phyloP scores from a whole-genome alignment of 2,113 vertebrate genomes.

The Alosa alosa region DNA sequence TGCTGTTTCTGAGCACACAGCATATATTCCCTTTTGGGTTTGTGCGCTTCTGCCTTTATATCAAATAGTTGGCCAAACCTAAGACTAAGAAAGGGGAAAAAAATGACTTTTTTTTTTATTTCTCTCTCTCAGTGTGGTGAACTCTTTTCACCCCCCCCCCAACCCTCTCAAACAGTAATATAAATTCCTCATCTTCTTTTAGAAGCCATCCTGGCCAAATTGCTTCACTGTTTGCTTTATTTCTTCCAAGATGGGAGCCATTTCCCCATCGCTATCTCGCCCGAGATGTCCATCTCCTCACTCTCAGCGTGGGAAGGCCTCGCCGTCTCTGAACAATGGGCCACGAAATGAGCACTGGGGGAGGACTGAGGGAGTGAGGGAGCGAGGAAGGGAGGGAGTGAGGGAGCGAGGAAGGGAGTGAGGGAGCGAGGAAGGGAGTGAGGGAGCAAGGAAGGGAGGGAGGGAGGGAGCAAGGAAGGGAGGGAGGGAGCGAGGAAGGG shows the following conservation, averaged over 20 bases:
- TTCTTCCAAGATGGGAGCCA: conserved; percentile 17
- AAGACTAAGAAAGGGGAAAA: background rate
- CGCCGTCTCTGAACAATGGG: conserved; percentile 22
- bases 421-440: background rate
- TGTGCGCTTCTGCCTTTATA: background rate
- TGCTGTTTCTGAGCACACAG: background rate
- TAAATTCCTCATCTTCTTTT: conserved; percentile 18
- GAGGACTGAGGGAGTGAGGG: background rate
- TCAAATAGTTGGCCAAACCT: background rate
- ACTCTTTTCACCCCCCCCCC: background rate
- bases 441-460: no score
- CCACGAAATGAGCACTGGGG: conserved; percentile 15
- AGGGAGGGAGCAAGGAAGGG: background rate
- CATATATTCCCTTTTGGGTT: background rate
- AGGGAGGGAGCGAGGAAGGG: no score
- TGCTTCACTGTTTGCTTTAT: conserved; percentile 41
- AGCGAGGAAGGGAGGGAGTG: background rate
- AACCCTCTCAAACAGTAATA: conserved; percentile 5
- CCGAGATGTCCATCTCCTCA: conserved; percentile 36
- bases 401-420: no score
- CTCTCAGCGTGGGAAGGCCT: background rate
- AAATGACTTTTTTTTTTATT: background rate
- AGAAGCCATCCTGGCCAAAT: conserved; percentile 42
- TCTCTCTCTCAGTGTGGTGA: background rate
- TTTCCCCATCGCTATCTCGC: conserved; percentile 30